Percentiles rank a stretch among this genome's conserved stretches.
Evolutionary conservation across 2,888 invertebrate species (phyloP).

Genomic region (Amblyteles armatorius): DNA sequence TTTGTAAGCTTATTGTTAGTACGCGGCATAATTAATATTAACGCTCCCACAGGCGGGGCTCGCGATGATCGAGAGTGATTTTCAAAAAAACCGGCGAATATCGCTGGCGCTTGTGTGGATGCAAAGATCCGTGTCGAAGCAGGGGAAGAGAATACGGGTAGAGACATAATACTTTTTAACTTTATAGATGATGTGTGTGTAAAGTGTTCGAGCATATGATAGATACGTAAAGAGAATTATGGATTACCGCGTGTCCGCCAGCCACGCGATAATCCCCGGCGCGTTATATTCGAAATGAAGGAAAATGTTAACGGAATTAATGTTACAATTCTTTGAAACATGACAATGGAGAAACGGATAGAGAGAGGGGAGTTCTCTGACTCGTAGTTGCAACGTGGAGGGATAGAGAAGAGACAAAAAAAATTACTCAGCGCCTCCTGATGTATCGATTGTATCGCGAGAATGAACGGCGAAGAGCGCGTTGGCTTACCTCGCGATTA

Average conservation of each 20-base stretch:
- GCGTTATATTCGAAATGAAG: background rate
- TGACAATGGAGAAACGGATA: background rate
- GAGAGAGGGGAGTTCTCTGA: background rate
- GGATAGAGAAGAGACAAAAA: background rate
- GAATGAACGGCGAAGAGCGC: slow-evolving; percentile 9
- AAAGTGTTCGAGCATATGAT: slow-evolving; percentile 43
- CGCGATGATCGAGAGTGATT: slow-evolving; percentile 6
- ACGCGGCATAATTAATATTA: slow-evolving; percentile 65
- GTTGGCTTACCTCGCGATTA: slow-evolving; percentile 24
- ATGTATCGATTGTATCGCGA: slow-evolving; percentile 27
- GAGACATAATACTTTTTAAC: slow-evolving; percentile 51
- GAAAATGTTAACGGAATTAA: background rate
- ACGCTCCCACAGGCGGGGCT: slow-evolving; percentile 18
- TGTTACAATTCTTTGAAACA: background rate
- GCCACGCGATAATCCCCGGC: background rate
- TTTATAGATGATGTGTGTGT: slow-evolving; percentile 35
- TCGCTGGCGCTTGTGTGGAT: background rate
- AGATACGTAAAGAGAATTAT: slow-evolving; percentile 51
- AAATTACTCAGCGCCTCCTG: slow-evolving; percentile 12
- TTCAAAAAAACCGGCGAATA: background rate
- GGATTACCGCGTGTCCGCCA: background rate
- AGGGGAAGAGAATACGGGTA: slow-evolving; percentile 60
- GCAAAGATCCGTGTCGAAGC: background rate
- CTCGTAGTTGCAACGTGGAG: slow-evolving; percentile 3
- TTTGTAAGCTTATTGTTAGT: slow-evolving; percentile 56